Evolutionary conservation across 2,888 invertebrate species (phyloP), one percentile per base, ranked within the genome.

Genomic region (Netelia virgata): DNA sequence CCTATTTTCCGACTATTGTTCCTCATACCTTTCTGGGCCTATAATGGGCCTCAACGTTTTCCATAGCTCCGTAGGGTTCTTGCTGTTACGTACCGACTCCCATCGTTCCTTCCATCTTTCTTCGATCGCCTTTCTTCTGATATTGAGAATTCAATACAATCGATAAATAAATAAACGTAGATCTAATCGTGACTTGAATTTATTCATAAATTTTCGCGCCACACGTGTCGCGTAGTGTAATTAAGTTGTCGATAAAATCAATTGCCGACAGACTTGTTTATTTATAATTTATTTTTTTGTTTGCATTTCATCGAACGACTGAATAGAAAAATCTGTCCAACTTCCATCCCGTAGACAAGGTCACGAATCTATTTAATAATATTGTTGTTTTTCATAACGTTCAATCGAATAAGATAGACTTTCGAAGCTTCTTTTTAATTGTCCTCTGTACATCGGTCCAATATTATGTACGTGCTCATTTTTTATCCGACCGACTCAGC

Each of bases 391-490:
- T 50, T 77, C 28, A 14, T n/a, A n/a, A 14, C n/a, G 18, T 59
- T 77, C 23, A 43, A 10, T 53, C 16, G 3, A n/a, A n/a, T 53
- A 36, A 20, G 2, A 28, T 28, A 2, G 18, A 57, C 28, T 2
- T 43, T n/a, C 1, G 8, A 23, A 77, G 14, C 18, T 47, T 47
- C 14, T 14, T 50, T 77, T 77, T 66, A 69, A 69, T 77, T 77
- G 50, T 8, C 16, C 14, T 50, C 28, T 59, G 61, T 69, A 28
- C 36, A 11, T 47, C 14, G 14, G 20, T 43, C 66, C 10, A n/a
- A 50, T 18, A 3, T 36, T n/a, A 9, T 14, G 9, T 77, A 66
- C 76, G 69, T 72, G 70, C 63, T n/a, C 18, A 70, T 70, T 69
- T 41, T n/a, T 47, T 6, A n/a, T 55, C 9, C 43, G 11, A 16